phyloP scores from a whole-genome alignment of 2,113 vertebrate genomes.

The Urocynchramus pylzowi region DNA sequence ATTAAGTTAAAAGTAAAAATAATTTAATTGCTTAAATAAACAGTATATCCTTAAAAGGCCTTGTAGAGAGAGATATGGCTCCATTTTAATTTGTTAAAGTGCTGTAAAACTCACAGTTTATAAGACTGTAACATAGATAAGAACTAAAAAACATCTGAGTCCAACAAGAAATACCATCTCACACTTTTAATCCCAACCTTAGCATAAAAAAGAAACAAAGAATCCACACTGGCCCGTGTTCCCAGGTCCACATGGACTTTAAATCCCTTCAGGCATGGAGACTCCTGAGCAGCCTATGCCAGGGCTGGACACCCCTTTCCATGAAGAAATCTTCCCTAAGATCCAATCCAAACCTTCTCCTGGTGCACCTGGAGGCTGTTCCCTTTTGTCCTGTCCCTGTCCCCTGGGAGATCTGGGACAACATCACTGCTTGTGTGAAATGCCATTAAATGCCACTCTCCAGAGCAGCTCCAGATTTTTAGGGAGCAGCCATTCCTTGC shows the following conservation, averaged over 20 bases:
- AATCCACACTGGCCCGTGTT: background rate
- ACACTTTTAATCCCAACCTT: background rate
- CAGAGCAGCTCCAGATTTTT: background rate
- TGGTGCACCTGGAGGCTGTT: background rate
- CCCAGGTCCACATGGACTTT: background rate
- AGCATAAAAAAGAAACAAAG: background rate
- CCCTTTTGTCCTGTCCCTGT: background rate
- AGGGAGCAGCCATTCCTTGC: background rate
- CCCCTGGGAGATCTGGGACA: background rate
- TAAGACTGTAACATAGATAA: background rate
- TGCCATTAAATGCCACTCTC: fast-evolving
- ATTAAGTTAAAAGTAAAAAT: too few species aligned
- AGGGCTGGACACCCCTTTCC: background rate
- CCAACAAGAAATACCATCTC: background rate
- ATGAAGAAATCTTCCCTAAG: background rate
- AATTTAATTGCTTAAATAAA: background rate
- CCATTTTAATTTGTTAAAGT: background rate
- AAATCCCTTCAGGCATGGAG: background rate
- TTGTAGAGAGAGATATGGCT: background rate
- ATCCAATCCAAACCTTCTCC: background rate
- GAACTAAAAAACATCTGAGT: background rate
- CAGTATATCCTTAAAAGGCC: background rate
- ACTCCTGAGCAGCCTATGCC: background rate
- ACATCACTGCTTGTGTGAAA: background rate
- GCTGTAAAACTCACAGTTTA: background rate